Evolutionary conservation across 1,140 invertebrate species (phyloP).

Genomic region (Neocloeon triangulifer): DNA sequence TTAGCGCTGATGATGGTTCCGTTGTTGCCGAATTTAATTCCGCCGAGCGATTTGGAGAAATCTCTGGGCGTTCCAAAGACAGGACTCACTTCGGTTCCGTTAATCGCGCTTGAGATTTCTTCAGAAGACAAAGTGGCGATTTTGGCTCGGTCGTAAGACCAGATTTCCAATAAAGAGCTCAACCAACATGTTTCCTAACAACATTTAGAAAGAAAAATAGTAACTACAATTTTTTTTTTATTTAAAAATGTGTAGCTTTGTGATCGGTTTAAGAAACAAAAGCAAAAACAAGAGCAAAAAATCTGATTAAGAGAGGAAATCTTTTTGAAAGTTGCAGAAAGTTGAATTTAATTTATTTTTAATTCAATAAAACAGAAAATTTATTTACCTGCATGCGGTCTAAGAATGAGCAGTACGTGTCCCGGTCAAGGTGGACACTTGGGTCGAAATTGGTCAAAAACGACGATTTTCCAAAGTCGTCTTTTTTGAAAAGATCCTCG

Average conservation of each 20-base stretch:
- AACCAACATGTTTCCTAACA: conserved; percentile 35
- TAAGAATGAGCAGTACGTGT: conserved; percentile 31
- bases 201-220: too few relatives aligned
- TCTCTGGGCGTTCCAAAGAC: conserved; percentile 36
- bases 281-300: too few relatives aligned
- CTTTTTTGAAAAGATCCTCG: conserved; percentile 4
- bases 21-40: conserved; percentile 24
- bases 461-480: conserved; percentile 1
- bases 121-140: conserved; percentile 29
- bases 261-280: too few relatives aligned
- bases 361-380: background rate
- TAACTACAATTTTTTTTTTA: too few relatives aligned
- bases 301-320: too few relatives aligned
- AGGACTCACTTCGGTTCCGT: conserved; percentile 30
- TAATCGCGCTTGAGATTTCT: conserved; percentile 35
- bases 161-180: conserved; percentile 43
- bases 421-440: conserved; percentile 21
- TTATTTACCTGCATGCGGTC: conserved; percentile 26
- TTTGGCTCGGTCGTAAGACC: conserved; percentile 29
- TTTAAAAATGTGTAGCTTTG: too few relatives aligned
- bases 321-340: too few relatives aligned
- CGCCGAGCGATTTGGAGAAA: conserved; percentile 37
- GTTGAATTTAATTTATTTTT: too few relatives aligned
- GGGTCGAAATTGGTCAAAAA: conserved; percentile 21
- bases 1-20: conserved; percentile 37